Evolutionary conservation across 2,888 invertebrate species (phyloP).

Genomic region (Coelinius sp.): DNA sequence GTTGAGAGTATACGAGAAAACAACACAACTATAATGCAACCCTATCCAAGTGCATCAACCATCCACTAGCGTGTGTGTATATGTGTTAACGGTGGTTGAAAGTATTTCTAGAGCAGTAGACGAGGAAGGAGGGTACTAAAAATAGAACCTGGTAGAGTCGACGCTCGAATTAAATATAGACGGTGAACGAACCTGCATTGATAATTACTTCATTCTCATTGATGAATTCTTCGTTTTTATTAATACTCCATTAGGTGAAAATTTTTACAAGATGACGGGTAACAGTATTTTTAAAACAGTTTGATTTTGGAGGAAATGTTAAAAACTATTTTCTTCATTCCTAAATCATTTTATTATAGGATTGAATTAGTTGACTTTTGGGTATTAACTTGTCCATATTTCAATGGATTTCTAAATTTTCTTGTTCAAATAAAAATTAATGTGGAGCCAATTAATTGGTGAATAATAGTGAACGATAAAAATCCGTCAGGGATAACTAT

Average conservation of each 20-base stretch:
- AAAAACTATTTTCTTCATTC: too few relatives aligned
- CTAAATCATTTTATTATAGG: too few relatives aligned
- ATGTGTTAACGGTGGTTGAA: slow-evolving; percentile 37
- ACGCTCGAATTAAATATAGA: slow-evolving; percentile 66
- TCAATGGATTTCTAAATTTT: not conserved
- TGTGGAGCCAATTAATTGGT: too few relatives aligned
- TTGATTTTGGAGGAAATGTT: too few relatives aligned
- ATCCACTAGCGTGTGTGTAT: slow-evolving; percentile 20
- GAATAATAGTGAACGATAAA: too few relatives aligned
- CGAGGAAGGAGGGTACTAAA: slow-evolving; percentile 53
- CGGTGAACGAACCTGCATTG: slow-evolving; percentile 63
- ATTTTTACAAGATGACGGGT: not conserved
- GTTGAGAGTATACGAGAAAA: not conserved
- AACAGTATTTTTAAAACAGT: too few relatives aligned
- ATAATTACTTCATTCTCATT: slow-evolving; percentile 23
- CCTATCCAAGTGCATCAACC: slow-evolving; percentile 37
- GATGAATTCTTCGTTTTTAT: not conserved
- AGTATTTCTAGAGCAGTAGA: slow-evolving; percentile 65
- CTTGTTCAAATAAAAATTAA: not conserved
- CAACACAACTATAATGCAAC: slow-evolving; percentile 5
- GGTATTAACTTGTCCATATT: too few relatives aligned
- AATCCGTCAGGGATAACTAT: too few relatives aligned
- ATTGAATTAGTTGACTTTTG: too few relatives aligned
- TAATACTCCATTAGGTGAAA: not conserved
- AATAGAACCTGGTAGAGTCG: slow-evolving; percentile 62